A percentile compares a stretch with the other conserved stretches of the same genome.
phyloP scores from a whole-genome alignment of 2,888 invertebrate genomes.

The Drosophila mayaguana region DNA sequence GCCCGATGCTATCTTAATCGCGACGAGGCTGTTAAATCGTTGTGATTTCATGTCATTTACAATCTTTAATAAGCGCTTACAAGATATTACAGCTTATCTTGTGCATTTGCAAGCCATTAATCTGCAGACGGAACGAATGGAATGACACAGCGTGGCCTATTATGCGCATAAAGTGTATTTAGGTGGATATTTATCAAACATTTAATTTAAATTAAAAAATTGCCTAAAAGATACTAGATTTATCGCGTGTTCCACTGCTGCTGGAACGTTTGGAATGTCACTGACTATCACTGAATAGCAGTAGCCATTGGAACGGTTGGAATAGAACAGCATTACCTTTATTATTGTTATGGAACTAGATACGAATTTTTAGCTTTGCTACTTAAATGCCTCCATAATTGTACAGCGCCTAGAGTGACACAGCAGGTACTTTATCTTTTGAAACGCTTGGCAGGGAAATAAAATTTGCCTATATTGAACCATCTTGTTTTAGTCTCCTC shows the following conservation, averaged over 20 bases:
- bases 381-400: too few species aligned
- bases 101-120: constrained; percentile 11
- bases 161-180: neutral
- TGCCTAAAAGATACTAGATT: neutral
- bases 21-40: constrained; percentile 53
- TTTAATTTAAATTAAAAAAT: neutral
- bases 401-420: too few species aligned
- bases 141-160: constrained; percentile 2
- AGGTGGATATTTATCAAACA: neutral
- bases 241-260: neutral
- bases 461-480: too few species aligned
- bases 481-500: neutral
- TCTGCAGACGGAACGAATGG: neutral
- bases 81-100: constrained; percentile 23
- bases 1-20: constrained; percentile 59
- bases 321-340: neutral
- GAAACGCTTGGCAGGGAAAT: too few species aligned
- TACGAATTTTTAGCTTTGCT: too few species aligned
- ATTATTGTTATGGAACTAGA: too few species aligned
- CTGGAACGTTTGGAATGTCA: constrained; percentile 2
- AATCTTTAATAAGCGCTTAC: constrained; percentile 67
- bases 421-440: too few species aligned
- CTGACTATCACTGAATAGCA: too few species aligned
- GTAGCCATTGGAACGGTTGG: neutral
- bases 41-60: constrained; percentile 67